Conservation (phyloP, 2,113 vertebrate genomes). For the Laticauda colubrina region DNA sequence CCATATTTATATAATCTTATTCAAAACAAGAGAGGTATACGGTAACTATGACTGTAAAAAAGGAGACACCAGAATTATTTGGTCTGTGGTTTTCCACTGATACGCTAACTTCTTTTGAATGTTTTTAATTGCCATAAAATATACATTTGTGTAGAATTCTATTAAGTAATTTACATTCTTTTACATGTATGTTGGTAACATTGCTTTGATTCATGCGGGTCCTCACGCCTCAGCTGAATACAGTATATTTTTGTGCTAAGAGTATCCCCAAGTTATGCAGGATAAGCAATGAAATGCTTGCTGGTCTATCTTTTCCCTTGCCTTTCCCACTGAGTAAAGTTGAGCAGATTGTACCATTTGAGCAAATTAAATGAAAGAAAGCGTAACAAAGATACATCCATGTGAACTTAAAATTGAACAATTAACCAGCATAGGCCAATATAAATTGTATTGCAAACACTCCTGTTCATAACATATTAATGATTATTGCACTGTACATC, state of each 20-base stretch:
- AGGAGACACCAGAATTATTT: not conserved
- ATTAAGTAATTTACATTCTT: too few relatives aligned
- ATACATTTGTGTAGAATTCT: not conserved
- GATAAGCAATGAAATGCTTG: not conserved
- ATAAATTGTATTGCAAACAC: not conserved
- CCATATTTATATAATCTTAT: not conserved
- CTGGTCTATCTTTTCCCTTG: not conserved
- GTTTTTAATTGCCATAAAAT: not conserved
- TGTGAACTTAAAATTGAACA: not conserved
- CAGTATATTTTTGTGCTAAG: not conserved
- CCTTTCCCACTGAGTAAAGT: not conserved
- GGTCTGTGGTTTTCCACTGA: not conserved
- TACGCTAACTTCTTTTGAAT: not conserved
- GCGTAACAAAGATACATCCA: too few relatives aligned
- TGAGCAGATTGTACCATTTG: not conserved
- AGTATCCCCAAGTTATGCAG: not conserved
- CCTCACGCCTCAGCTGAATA: not conserved
- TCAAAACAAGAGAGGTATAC: not conserved
- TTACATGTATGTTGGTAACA: not conserved
- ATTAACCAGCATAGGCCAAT: not conserved
- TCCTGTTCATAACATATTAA: not conserved
- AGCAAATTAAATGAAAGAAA: not conserved
- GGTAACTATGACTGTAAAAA: not conserved
- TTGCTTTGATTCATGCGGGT: not conserved
- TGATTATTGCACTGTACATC: not conserved